Conservation (phyloP, 2,113 vertebrate genomes). For the Cisticola juncidis region DNA sequence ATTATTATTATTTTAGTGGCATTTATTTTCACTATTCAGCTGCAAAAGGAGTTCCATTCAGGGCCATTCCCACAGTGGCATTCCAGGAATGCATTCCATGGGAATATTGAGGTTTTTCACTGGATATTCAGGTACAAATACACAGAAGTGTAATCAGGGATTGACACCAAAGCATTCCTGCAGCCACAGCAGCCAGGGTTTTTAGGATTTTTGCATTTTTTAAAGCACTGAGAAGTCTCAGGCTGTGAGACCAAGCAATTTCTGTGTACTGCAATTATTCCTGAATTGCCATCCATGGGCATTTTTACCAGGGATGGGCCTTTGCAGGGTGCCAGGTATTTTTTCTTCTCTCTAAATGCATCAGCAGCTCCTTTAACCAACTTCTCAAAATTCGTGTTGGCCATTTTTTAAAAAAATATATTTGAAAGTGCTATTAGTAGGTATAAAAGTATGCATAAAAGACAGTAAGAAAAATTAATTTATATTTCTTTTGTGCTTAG, state of each 20-base stretch:
- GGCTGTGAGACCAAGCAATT: neutral
- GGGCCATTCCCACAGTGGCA: neutral
- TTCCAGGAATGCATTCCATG: neutral
- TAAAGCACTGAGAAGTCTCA: neutral
- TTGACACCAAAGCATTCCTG: neutral
- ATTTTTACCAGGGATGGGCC: neutral
- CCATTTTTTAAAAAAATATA: neutral
- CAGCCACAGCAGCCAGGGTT: neutral
- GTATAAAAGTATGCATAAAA: neutral
- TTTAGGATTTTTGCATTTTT: neutral
- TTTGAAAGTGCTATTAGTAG: neutral
- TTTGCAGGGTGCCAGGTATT: neutral
- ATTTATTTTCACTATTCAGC: neutral
- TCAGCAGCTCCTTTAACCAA: neutral
- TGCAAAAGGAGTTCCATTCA: neutral
- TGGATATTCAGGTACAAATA: neutral
- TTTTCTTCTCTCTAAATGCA: neutral
- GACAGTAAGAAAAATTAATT: neutral
- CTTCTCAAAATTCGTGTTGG: neutral
- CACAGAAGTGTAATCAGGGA: rapidly evolving
- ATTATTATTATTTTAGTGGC: no score
- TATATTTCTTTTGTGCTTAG: neutral
- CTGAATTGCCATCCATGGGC: neutral
- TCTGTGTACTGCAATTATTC: neutral
- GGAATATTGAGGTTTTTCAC: neutral